Percentiles rank a stretch among this genome's conserved stretches.
Evolutionary conservation across 2,797 vertebrate genomes (phyloP).

Genomic region (Gastrophryne carolinensis): DNA sequence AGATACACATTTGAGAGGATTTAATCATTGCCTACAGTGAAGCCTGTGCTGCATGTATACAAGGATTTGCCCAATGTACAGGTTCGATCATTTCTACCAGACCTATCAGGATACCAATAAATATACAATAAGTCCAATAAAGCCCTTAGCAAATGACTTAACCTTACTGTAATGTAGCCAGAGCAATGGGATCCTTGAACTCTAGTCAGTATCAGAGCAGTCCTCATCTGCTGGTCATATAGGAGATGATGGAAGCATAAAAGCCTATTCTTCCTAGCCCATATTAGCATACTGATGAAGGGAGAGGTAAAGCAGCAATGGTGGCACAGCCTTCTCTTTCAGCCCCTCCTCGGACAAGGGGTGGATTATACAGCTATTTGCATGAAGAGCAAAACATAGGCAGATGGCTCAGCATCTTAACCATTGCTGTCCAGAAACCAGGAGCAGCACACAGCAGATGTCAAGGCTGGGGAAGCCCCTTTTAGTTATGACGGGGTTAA

Average conservation of each 20-base stretch:
- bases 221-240: background rate
- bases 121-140: too few species aligned
- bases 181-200: background rate
- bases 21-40: too few species aligned
- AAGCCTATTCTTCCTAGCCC: slow-evolving; percentile 9
- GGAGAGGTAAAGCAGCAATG: background rate
- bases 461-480: too few species aligned
- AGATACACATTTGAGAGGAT: too few species aligned
- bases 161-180: too few species aligned
- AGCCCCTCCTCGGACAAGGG: background rate
- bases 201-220: background rate
- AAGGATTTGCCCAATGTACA: too few species aligned
- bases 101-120: too few species aligned
- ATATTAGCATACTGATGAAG: slow-evolving; percentile 21
- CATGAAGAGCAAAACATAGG: slow-evolving; percentile 35
- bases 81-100: too few species aligned
- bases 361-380: slow-evolving; percentile 22
- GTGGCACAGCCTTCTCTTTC: background rate
- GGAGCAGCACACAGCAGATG: too few species aligned
- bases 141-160: too few species aligned
- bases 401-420: slow-evolving; percentile 31
- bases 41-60: too few species aligned
- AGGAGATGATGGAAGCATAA: slow-evolving; percentile 30
- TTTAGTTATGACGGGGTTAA: background rate
- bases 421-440: background rate